Conservation (phyloP, 1,140 invertebrate species). For the Arctopsyche grandis region DNA sequence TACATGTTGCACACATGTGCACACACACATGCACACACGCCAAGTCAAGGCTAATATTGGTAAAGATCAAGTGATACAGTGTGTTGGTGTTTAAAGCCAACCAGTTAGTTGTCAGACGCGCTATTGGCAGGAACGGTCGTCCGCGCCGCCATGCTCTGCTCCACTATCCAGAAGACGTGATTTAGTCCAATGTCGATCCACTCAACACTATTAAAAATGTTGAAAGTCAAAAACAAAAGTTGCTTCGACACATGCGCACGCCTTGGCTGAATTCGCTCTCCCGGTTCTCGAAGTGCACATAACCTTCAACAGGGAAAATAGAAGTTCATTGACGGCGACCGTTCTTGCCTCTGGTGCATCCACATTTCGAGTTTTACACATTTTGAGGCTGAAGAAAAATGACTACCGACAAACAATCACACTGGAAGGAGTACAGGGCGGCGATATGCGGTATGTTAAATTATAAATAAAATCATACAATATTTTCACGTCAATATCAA, state of each 20-base stretch:
- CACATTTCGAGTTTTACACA: not conserved
- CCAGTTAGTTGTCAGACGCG: constrained; percentile 7
- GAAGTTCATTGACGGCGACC: not conserved
- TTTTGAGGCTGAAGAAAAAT: constrained; percentile 54
- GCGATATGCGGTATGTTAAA: constrained; percentile 64
- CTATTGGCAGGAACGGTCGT: not conserved
- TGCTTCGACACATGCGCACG: not conserved
- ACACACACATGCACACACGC: constrained; percentile 3
- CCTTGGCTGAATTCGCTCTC: not conserved
- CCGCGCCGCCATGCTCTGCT: not conserved
- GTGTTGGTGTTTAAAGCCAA: not conserved
- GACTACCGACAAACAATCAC: constrained; percentile 64
- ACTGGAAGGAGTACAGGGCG: constrained; percentile 68
- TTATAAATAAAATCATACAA: too few species aligned
- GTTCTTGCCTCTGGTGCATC: too few species aligned
- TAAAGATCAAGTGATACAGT: constrained; percentile 5
- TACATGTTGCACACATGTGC: too few species aligned
- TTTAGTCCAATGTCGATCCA: not conserved
- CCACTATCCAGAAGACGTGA: not conserved
- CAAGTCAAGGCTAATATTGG: constrained; percentile 9
- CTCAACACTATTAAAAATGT: constrained; percentile 2
- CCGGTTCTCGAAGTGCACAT: not conserved
- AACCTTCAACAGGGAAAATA: not conserved
- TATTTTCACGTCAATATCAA: too few species aligned
- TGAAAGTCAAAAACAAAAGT: constrained; percentile 8